Conservation (phyloP, 2,113 vertebrate genomes). For the Sitta europaea region DNA sequence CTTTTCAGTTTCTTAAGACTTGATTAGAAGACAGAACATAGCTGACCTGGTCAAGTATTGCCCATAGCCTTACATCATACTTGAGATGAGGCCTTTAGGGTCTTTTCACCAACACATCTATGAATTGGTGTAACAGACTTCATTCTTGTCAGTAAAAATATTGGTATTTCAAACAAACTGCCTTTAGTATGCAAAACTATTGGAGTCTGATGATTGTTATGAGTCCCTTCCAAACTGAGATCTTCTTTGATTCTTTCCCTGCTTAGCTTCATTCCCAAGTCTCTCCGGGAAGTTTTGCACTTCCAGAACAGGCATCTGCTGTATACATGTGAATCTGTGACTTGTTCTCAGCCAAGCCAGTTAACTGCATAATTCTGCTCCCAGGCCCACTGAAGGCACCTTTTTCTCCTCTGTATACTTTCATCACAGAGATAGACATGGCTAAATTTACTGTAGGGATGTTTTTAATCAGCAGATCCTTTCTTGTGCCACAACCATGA, state of each 20-base stretch:
- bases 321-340: not conserved
- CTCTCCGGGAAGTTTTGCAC: not conserved
- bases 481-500: not conserved
- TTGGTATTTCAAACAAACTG: not conserved
- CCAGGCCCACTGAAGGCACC: not conserved
- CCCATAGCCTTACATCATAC: not conserved
- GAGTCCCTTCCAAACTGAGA: not conserved
- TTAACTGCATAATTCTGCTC: not conserved
- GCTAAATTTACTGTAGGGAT: not conserved
- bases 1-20: not conserved
- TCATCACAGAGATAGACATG: accelerated
- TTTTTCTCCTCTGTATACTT: not conserved
- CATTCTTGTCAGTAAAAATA: not conserved
- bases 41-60: not conserved
- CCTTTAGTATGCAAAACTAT: not conserved
- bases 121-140: not conserved
- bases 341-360: not conserved
- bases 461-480: not conserved
- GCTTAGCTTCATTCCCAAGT: not conserved
- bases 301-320: not conserved
- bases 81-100: not conserved
- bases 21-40: not conserved
- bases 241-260: not conserved
- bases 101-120: not conserved
- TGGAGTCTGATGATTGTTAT: not conserved